Conservation (phyloP, 2,797 vertebrate genomes). For the Anableps anableps region DNA sequence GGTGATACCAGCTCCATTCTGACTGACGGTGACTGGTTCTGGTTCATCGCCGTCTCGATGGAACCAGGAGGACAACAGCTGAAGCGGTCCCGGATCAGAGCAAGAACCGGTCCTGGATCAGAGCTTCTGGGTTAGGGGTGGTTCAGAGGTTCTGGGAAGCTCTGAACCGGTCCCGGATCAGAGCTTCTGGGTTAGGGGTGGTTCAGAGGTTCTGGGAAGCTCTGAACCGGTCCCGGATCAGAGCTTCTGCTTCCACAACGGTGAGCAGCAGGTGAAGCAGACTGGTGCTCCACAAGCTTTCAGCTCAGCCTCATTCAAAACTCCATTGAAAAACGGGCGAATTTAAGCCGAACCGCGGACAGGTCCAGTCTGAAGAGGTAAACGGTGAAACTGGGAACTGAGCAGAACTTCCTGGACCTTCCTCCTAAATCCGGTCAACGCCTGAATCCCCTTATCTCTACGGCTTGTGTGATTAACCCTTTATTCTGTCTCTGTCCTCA, state of each 20-base stretch:
- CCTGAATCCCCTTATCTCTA: fast-evolving
- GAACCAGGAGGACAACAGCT: no score
- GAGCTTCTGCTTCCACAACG: neutral
- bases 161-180: neutral
- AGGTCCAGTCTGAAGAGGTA: fast-evolving
- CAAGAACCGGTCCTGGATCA: neutral
- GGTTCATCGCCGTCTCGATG: neutral
- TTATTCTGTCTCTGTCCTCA: neutral
- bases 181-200: no score
- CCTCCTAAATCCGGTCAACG: neutral
- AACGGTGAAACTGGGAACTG: fast-evolving
- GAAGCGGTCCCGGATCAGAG: no score
- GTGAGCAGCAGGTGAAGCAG: no score
- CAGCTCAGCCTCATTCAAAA: neutral
- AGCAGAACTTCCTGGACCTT: fast-evolving
- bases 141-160: no score
- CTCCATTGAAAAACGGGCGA: neutral
- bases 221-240: neutral
- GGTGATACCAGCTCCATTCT: no score
- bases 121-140: no score
- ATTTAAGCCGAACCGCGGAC: neutral
- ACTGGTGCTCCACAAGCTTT: no score
- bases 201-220: no score
- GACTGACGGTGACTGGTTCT: no score
- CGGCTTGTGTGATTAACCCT: fast-evolving